phyloP scores from a whole-genome alignment of 2,797 vertebrate species.

The Zalophus californianus region DNA sequence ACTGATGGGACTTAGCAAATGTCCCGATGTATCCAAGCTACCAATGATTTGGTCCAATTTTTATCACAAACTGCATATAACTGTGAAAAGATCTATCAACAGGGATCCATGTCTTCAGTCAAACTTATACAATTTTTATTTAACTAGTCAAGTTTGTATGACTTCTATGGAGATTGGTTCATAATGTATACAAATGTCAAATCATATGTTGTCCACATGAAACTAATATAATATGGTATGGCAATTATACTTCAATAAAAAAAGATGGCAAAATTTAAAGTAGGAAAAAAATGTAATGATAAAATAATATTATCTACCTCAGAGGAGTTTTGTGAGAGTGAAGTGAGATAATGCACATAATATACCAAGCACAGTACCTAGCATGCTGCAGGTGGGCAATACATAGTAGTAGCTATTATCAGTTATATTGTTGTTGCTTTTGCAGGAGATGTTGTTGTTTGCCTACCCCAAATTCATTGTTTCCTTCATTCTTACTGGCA shows the following conservation, averaged over 20 bases:
- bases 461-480: background rate
- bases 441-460: background rate
- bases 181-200: background rate
- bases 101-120: background rate
- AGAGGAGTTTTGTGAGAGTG: background rate
- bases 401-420: background rate
- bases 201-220: background rate
- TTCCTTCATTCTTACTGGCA: background rate
- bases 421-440: background rate
- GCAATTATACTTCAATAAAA: background rate
- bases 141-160: background rate
- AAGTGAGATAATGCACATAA: background rate
- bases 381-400: no score
- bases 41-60: background rate
- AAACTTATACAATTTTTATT: background rate
- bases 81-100: background rate
- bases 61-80: background rate
- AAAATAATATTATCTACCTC: background rate
- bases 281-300: background rate
- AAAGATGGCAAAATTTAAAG: background rate
- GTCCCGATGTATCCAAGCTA: background rate
- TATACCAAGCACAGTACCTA: no score
- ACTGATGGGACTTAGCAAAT: background rate
- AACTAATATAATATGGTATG: background rate
- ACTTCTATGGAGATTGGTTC: background rate